phyloP scores from a whole-genome alignment of 2,888 invertebrate genomes.

The Eristalinus aeneus region DNA sequence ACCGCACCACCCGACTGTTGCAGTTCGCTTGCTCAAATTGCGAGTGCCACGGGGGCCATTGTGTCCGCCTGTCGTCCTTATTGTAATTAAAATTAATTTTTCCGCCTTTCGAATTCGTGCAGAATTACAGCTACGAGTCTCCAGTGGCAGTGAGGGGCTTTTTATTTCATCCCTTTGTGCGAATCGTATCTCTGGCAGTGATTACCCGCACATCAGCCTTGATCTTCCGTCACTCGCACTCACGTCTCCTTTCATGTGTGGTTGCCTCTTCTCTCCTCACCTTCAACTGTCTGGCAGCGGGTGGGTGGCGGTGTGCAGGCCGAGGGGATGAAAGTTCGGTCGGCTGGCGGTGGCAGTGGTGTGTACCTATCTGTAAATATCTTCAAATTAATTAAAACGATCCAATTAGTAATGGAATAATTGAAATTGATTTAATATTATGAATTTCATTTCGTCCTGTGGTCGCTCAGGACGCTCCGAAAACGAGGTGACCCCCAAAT shows the following conservation, averaged over 20 bases:
- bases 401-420: constrained; percentile 72
- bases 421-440: constrained; percentile 72
- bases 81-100: constrained; percentile 68
- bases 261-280: background rate
- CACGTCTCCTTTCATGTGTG: constrained; percentile 3
- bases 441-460: constrained; percentile 70
- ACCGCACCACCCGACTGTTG: constrained; percentile 28
- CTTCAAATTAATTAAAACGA: constrained; percentile 72
- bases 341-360: background rate
- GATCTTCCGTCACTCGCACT: constrained; percentile 57
- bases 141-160: background rate
- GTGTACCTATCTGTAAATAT: constrained; percentile 63
- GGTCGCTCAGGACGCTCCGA: constrained; percentile 44
- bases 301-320: background rate
- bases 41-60: constrained; percentile 21
- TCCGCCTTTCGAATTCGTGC: constrained; percentile 39
- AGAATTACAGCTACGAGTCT: constrained; percentile 3
- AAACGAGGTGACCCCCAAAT: background rate
- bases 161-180: constrained; percentile 29
- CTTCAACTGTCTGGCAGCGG: background rate
- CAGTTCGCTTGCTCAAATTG: background rate
- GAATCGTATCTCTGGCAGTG: constrained; percentile 10
- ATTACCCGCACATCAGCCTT: constrained; percentile 60
- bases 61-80: constrained; percentile 48
- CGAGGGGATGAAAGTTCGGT: background rate